These are phyloP conservation scores for Phalangium opilio DNA, from an alignment of 2,888 invertebrate genomes.

Conservation along the genomic window DNA sequence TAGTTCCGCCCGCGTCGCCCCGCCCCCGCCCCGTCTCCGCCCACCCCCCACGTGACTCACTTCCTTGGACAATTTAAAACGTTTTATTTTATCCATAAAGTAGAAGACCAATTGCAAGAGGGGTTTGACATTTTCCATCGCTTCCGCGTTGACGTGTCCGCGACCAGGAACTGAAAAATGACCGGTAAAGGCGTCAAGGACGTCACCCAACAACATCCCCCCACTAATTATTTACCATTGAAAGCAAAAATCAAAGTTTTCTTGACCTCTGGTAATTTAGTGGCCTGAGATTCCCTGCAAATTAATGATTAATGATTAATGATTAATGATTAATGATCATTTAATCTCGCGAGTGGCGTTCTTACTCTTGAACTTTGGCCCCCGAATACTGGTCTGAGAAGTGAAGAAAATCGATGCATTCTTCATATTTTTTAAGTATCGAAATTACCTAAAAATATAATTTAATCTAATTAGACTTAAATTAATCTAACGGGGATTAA, in stretches of 20 bases:
- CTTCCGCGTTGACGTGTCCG: slow-evolving; percentile 30
- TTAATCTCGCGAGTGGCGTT: too few relatives aligned
- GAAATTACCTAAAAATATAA: slow-evolving; percentile 18
- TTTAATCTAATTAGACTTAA: too few relatives aligned
- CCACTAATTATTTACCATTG: slow-evolving; percentile 34
- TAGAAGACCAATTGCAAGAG: slow-evolving; percentile 79
- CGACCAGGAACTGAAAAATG: slow-evolving; percentile 29
- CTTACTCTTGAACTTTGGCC: slow-evolving; percentile 72
- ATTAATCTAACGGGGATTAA: too few relatives aligned
- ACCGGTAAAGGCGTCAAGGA: too few relatives aligned
- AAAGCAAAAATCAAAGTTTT: slow-evolving; percentile 67
- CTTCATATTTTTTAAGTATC: slow-evolving; percentile 47
- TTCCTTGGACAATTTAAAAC: slow-evolving; percentile 77
- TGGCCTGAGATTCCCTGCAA: slow-evolving; percentile 40
- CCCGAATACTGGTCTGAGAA: slow-evolving; percentile 93
- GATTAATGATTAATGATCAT: too few relatives aligned
- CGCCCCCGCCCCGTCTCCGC: too few relatives aligned
- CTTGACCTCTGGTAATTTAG: slow-evolving; percentile 53
- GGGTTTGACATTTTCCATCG: slow-evolving; percentile 59
- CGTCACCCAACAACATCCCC: too few relatives aligned
- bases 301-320: too few relatives aligned
- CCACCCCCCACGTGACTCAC: too few relatives aligned
- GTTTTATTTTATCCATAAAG: slow-evolving; percentile 75
- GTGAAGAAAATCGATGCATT: slow-evolving; percentile 84
- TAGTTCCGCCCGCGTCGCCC: too few relatives aligned